These are phyloP conservation scores for Tretioscincus oriximinensis DNA, from an alignment of 2,113 vertebrate species.

Conservation along the genomic window DNA sequence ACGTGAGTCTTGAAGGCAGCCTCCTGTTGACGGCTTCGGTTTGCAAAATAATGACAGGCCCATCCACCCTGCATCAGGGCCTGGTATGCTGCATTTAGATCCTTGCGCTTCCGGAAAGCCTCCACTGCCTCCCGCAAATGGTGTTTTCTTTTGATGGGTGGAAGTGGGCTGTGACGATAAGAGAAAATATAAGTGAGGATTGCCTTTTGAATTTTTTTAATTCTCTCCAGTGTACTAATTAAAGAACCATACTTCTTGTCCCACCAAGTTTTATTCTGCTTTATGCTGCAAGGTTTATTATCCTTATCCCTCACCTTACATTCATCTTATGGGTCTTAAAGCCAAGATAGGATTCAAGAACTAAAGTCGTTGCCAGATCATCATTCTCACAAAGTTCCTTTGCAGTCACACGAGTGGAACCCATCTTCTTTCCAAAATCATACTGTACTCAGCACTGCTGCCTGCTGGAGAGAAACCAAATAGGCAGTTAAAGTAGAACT, in stretches of 20 bases:
- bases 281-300: neutral
- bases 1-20: constrained; percentile 86
- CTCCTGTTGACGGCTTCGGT: constrained; percentile 79
- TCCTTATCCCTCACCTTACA: constrained; percentile 61
- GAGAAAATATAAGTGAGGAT: neutral
- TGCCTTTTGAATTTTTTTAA: neutral
- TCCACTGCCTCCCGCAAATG: constrained; percentile 87
- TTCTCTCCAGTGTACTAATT: too few relatives aligned
- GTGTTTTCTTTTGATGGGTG: constrained; percentile 84
- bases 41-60: constrained; percentile 81
- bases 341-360: constrained; percentile 73
- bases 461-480: constrained; percentile 10
- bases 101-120: constrained; percentile 82
- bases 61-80: constrained; percentile 84
- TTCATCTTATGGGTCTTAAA: constrained; percentile 78
- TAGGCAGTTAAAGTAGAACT: neutral
- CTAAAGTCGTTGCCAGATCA: constrained; percentile 74
- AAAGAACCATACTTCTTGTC: too few relatives aligned
- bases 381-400: constrained; percentile 74
- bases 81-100: constrained; percentile 84
- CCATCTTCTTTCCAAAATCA: constrained; percentile 65
- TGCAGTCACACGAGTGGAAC: constrained; percentile 69
- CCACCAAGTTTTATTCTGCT: neutral
- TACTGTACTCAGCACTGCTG: constrained; percentile 48
- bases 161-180: constrained; percentile 73